Conservation (phyloP, 2,797 vertebrate species). For the Thaleichthys pacificus region DNA sequence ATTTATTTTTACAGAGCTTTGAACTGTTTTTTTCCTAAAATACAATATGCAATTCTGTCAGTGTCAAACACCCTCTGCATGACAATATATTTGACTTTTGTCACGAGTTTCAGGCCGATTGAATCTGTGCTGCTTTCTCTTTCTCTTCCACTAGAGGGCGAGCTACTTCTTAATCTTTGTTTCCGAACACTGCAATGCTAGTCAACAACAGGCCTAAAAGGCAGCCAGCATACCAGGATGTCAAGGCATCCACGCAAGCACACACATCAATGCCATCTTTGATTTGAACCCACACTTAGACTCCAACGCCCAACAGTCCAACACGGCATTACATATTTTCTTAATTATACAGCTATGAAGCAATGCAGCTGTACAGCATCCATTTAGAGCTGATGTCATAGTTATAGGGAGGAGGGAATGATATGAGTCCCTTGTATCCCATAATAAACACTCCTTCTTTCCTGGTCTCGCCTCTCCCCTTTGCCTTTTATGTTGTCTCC, state of each 20-base stretch:
- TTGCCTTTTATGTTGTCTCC: too few species aligned
- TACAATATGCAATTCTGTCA: background rate
- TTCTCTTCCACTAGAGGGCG: slow-evolving; percentile 37
- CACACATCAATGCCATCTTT: slow-evolving; percentile 1
- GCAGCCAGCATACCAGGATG: background rate
- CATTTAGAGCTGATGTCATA: slow-evolving; percentile 46
- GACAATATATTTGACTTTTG: background rate
- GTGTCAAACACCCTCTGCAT: background rate
- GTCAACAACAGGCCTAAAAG: background rate
- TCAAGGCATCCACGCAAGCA: background rate
- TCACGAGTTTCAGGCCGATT: background rate
- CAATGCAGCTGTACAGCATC: slow-evolving; percentile 58
- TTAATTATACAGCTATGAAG: background rate
- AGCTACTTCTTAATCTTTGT: slow-evolving; percentile 25
- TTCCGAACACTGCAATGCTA: background rate
- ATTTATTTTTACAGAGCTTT: slow-evolving; percentile 5
- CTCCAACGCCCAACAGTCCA: background rate
- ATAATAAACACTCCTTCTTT: slow-evolving; percentile 35
- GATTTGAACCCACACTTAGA: background rate
- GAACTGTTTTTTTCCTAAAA: background rate
- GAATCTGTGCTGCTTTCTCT: background rate
- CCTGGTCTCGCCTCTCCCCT: too few species aligned
- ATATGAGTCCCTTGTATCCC: slow-evolving; percentile 51
- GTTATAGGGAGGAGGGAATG: slow-evolving; percentile 49
- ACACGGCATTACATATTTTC: background rate